A percentile compares a stretch with the other conserved stretches of the same genome.
These are phyloP conservation scores for Paracanthobrama guichenoti DNA, from an alignment of 2,113 vertebrate genomes.

Conservation along the genomic window DNA sequence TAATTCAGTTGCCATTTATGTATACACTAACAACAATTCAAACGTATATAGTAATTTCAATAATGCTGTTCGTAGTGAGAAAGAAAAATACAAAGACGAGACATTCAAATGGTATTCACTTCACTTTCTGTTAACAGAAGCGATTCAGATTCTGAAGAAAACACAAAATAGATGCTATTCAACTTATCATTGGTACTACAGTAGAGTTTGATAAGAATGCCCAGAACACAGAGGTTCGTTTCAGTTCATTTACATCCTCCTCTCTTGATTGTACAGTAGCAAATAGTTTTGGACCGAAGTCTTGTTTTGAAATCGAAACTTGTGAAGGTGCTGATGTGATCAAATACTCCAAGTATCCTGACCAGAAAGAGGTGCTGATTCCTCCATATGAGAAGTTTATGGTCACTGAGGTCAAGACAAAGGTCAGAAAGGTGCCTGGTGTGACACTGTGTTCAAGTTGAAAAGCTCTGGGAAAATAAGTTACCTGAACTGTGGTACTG, in stretches of 20 bases:
- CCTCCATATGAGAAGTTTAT: not conserved
- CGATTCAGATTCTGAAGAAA: not conserved
- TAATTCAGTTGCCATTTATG: no score
- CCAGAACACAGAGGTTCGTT: not conserved
- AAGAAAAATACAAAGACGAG: no score
- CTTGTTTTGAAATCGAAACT: not conserved
- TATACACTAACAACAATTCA: no score
- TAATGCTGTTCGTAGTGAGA: no score
- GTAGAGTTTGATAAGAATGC: not conserved
- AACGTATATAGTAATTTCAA: no score
- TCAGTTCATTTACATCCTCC: not conserved
- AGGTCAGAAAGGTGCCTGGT: not conserved
- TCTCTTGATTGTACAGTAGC: not conserved
- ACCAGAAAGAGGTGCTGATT: not conserved
- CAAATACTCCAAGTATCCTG: not conserved
- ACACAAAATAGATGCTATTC: not conserved
- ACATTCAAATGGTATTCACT: no score
- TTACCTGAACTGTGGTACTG: not conserved
- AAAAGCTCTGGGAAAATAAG: not conserved
- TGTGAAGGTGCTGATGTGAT: not conserved
- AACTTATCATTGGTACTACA: not conserved
- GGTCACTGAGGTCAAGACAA: not conserved
- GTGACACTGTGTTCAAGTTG: not conserved
- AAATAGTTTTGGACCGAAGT: not conserved
- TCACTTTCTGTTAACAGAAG: no score